Conservation (phyloP, 2,888 invertebrate genomes). For the Cyclophora albipunctata region DNA sequence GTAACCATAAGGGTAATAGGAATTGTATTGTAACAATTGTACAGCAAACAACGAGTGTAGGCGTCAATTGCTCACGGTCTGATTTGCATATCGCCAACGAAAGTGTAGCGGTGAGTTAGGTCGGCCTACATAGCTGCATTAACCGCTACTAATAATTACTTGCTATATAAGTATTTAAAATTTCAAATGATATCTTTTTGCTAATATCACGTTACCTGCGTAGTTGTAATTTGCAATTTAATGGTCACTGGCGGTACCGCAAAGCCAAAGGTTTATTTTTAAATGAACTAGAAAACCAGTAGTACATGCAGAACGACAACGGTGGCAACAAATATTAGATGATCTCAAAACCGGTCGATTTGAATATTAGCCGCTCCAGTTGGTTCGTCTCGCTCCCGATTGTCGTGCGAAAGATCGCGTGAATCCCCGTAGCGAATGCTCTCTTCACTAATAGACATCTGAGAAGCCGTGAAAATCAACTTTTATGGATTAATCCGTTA, state of each 20-base stretch:
- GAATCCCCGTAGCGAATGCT: slow-evolving; percentile 44
- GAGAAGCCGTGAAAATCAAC: slow-evolving; percentile 52
- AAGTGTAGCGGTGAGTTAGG: slow-evolving; percentile 56
- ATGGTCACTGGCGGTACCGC: slow-evolving; percentile 16
- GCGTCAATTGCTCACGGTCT: slow-evolving; percentile 53
- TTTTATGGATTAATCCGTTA: slow-evolving; percentile 48
- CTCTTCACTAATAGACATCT: slow-evolving; percentile 44
- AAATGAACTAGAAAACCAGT: slow-evolving; percentile 34
- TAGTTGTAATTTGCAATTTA: slow-evolving; percentile 11
- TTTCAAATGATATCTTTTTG: slow-evolving; percentile 9
- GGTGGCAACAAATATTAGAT: slow-evolving; percentile 30
- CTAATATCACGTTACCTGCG: slow-evolving; percentile 10
- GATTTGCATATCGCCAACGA: slow-evolving; percentile 65
- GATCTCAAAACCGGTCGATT: slow-evolving; percentile 50
- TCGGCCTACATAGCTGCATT: slow-evolving; percentile 43
- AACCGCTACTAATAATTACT: slow-evolving; percentile 24
- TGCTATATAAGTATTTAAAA: slow-evolving; percentile 16
- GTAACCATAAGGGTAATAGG: not conserved
- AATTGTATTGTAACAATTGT: not conserved
- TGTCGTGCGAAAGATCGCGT: slow-evolving; percentile 60
- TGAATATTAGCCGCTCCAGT: slow-evolving; percentile 67
- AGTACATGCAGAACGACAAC: slow-evolving; percentile 39
- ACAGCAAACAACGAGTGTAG: slow-evolving; percentile 27
- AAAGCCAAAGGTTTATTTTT: slow-evolving; percentile 26
- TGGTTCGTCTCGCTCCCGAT: slow-evolving; percentile 62